A percentile compares a stretch with the other conserved stretches of the same genome.
Evolutionary conservation across 2,888 invertebrate species (phyloP).

Genomic region (Drosophila ezoana): DNA sequence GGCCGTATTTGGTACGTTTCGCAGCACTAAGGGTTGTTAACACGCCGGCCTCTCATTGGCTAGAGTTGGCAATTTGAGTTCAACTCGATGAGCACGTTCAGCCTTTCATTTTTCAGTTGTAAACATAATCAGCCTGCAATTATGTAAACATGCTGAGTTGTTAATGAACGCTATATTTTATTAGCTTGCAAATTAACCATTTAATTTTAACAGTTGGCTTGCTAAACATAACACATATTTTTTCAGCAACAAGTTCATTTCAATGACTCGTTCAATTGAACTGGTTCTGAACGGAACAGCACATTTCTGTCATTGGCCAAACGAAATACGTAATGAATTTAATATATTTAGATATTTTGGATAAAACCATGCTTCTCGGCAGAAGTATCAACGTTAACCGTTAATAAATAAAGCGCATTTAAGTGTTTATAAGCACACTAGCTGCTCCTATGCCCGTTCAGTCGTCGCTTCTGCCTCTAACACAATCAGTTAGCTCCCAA

Average conservation of each 20-base stretch:
- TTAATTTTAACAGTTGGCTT: no score
- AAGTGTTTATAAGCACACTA: neutral
- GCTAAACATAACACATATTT: no score
- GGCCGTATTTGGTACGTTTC: neutral
- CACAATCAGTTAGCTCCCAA: conserved; percentile 12
- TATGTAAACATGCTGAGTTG: no score
- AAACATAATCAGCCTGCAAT: no score
- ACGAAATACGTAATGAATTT: conserved; percentile 8
- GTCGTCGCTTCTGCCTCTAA: neutral
- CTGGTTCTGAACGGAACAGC: neutral
- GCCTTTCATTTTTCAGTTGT: neutral
- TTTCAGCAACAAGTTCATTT: neutral
- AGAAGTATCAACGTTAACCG: no score
- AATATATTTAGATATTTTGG: neutral
- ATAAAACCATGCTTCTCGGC: neutral
- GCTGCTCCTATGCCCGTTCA: neutral
- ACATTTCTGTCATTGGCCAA: neutral
- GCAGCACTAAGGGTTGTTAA: conserved; percentile 18
- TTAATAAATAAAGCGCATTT: neutral
- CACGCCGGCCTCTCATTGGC: neutral
- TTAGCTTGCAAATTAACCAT: no score
- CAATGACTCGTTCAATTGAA: neutral
- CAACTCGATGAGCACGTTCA: neutral
- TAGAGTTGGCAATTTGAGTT: neutral
- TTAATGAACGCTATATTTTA: no score